A percentile compares a stretch with the other conserved stretches of the same genome.
Conservation (phyloP, 2,113 vertebrate genomes). For the Asarcornis scutulata region DNA sequence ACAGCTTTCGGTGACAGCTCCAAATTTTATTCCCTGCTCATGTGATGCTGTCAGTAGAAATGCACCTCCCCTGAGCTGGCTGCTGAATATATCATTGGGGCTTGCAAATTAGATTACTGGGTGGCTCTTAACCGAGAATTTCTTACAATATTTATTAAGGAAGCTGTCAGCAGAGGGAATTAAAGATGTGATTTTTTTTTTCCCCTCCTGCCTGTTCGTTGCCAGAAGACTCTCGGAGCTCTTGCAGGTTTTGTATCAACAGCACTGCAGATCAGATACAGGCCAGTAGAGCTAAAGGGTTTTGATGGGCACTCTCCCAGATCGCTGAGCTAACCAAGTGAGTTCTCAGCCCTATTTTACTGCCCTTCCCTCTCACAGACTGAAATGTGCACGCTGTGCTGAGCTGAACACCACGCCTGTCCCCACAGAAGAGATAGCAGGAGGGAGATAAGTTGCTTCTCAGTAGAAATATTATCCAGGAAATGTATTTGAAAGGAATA, state of each 20-base stretch:
- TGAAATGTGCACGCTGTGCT: not conserved
- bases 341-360: not conserved
- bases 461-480: conserved; percentile 7
- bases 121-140: conserved; percentile 34
- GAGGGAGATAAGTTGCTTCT: not conserved
- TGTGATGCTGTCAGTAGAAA: conserved; percentile 45
- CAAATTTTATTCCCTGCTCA: conserved; percentile 40
- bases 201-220: not conserved
- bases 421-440: not conserved
- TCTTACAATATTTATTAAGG: conserved; percentile 51
- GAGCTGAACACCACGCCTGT: not conserved
- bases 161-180: conserved; percentile 38
- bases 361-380: not conserved
- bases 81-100: conserved; percentile 47
- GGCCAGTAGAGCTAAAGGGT: not conserved
- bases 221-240: not conserved
- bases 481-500: conserved; percentile 37
- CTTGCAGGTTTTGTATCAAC: not conserved
- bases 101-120: conserved; percentile 45
- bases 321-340: not conserved
- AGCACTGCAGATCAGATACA: not conserved
- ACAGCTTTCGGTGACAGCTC: not conserved
- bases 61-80: conserved; percentile 31
- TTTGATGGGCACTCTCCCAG: not conserved
- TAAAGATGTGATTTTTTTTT: not conserved